Percentiles rank a stretch among this genome's conserved stretches.
These are phyloP conservation scores for Troides oblongomaculatus DNA, from an alignment of 2,888 invertebrate species.

Conservation along the genomic window DNA sequence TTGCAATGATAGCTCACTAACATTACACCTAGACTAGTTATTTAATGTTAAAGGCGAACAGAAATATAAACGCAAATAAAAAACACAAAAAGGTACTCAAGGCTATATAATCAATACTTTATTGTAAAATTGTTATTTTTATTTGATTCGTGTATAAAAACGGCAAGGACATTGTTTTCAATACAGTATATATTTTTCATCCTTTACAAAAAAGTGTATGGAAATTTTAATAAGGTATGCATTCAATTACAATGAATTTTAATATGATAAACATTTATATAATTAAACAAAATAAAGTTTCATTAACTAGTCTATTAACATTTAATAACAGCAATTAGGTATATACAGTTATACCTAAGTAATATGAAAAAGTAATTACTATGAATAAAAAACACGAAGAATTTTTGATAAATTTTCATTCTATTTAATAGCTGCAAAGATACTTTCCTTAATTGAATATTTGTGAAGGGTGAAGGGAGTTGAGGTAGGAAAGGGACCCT, in stretches of 20 bases:
- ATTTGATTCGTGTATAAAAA: not conserved
- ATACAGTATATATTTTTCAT: not conserved
- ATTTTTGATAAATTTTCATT: slow-evolving; percentile 17
- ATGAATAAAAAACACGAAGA: slow-evolving; percentile 1
- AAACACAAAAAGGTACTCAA: too few relatives aligned
- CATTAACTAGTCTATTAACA: slow-evolving; percentile 6
- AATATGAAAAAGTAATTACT: slow-evolving; percentile 9
- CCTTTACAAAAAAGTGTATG: not conserved
- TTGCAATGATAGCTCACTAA: too few relatives aligned
- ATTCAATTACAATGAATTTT: not conserved
- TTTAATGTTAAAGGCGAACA: too few relatives aligned
- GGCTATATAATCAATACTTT: too few relatives aligned
- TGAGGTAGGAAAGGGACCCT: slow-evolving; percentile 34
- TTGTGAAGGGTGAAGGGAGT: slow-evolving; percentile 31
- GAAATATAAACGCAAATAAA: too few relatives aligned
- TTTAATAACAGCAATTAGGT: slow-evolving; percentile 1
- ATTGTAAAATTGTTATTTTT: not conserved
- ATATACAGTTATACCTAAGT: not conserved
- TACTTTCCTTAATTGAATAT: slow-evolving; percentile 26
- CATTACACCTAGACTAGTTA: too few relatives aligned
- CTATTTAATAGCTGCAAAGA: slow-evolving; percentile 7
- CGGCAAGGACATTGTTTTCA: not conserved
- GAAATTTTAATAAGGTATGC: not conserved
- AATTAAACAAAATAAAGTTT: not conserved
- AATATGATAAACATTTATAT: not conserved